Percentiles rank a stretch among this genome's conserved stretches.
Conservation (phyloP, 1,140 invertebrate species). For the Saccostrea echinata region DNA sequence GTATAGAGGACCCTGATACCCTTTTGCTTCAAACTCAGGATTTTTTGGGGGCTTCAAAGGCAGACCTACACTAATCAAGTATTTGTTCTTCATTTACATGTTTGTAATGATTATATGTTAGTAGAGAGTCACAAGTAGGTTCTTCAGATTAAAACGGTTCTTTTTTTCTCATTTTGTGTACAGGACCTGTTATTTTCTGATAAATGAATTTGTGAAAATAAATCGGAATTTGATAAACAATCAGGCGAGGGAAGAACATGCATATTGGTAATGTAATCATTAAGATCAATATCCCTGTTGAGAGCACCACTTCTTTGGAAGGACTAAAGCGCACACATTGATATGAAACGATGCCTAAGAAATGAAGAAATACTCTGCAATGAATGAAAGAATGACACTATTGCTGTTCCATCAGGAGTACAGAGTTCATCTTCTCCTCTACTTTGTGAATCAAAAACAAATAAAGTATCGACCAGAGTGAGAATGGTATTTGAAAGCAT, state of each 20-base stretch:
- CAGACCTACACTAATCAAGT: too few relatives aligned
- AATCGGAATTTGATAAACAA: too few relatives aligned
- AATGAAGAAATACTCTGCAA: background rate
- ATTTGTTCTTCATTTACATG: too few relatives aligned
- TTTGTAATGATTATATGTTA: too few relatives aligned
- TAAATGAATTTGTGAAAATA: background rate
- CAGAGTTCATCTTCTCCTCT: background rate
- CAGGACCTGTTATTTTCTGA: too few relatives aligned
- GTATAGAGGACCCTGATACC: conserved; percentile 42
- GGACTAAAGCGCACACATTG: background rate
- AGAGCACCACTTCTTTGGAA: background rate
- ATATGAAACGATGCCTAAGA: background rate
- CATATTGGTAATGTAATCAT: background rate
- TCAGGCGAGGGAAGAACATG: too few relatives aligned
- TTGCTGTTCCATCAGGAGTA: background rate
- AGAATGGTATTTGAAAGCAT: background rate
- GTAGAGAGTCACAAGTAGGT: too few relatives aligned
- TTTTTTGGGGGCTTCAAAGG: background rate
- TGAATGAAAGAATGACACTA: background rate
- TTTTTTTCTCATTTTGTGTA: too few relatives aligned
- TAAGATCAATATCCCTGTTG: background rate
- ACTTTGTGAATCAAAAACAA: conserved; percentile 9
- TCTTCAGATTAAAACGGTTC: too few relatives aligned
- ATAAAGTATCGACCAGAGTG: background rate
- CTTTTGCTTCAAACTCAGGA: conserved; percentile 26